phyloP scores from a whole-genome alignment of 2,113 vertebrate species.

The Syngnathus scovelli region DNA sequence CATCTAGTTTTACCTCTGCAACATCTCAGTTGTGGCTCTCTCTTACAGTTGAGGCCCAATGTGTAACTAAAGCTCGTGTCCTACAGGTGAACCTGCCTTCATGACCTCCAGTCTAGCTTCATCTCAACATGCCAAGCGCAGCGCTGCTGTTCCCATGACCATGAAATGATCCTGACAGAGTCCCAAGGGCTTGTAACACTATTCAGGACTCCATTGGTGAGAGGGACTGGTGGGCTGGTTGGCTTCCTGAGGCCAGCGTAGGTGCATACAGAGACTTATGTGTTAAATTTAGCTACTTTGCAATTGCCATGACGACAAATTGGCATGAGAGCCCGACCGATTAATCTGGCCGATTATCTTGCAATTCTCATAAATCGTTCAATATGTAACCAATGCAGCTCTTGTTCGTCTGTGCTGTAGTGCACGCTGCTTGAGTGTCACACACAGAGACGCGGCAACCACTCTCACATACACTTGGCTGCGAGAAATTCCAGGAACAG shows the following conservation, averaged over 20 bases:
- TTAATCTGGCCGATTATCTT: no score
- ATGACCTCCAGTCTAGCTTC: constrained; percentile 28
- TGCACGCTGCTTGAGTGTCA: no score
- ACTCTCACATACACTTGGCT: no score
- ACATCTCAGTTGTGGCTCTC: constrained; percentile 40
- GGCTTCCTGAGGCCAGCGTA: constrained; percentile 43
- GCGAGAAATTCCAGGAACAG: no score
- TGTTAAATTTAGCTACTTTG: not conserved
- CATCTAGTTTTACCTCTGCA: constrained; percentile 9
- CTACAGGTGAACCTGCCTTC: constrained; percentile 58
- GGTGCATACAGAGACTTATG: constrained; percentile 34
- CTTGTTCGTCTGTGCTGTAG: no score
- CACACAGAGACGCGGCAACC: no score
- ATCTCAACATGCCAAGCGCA: constrained; percentile 28
- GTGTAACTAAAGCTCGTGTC: constrained; percentile 69
- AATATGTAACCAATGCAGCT: no score
- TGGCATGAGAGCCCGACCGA: no score
- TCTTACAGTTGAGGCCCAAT: constrained; percentile 36
- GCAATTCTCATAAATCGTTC: no score
- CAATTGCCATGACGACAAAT: no score
- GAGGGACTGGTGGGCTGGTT: constrained; percentile 48
- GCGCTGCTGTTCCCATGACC: constrained; percentile 27
- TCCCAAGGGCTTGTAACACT: constrained; percentile 59
- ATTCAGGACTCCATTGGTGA: constrained; percentile 53
- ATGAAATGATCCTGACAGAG: constrained; percentile 14